These are phyloP conservation scores for Catostomus latipinnis DNA, from an alignment of 2,797 vertebrate species.

Conservation along the genomic window DNA sequence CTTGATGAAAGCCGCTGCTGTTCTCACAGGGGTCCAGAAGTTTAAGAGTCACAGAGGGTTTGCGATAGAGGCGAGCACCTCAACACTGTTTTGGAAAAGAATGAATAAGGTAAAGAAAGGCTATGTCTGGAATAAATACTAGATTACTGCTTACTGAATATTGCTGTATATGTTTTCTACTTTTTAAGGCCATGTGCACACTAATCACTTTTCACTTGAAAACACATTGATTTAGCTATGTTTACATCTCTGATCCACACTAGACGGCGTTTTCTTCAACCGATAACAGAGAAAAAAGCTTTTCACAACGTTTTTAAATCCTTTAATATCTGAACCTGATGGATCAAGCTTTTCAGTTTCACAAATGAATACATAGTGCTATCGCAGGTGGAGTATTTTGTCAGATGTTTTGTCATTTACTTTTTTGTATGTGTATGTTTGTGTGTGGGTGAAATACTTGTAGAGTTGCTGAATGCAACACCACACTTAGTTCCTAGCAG, in stretches of 20 bases:
- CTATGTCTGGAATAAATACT: background rate
- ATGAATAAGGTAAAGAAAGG: constrained; percentile 22
- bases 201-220: too few species aligned
- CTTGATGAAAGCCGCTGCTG: constrained; percentile 64
- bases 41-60: constrained; percentile 46
- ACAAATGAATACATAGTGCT: constrained; percentile 36
- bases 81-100: constrained; percentile 18
- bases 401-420: background rate
- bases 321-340: constrained; percentile 58
- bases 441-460: background rate
- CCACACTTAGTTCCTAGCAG: too few species aligned
- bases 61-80: constrained; percentile 46
- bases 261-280: too few species aligned
- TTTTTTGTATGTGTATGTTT: background rate
- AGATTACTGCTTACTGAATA: constrained; percentile 17
- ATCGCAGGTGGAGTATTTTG: background rate
- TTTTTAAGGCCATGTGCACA: background rate
- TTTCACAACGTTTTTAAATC: constrained; percentile 62
- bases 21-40: constrained; percentile 60
- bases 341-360: constrained; percentile 50
- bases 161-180: background rate
- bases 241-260: too few species aligned
- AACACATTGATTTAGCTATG: too few species aligned
- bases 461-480: too few species aligned
- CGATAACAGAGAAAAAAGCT: too few species aligned